Evolutionary conservation across 2,113 vertebrate species (phyloP).

Genomic region (Phrynosoma platyrhinos): DNA sequence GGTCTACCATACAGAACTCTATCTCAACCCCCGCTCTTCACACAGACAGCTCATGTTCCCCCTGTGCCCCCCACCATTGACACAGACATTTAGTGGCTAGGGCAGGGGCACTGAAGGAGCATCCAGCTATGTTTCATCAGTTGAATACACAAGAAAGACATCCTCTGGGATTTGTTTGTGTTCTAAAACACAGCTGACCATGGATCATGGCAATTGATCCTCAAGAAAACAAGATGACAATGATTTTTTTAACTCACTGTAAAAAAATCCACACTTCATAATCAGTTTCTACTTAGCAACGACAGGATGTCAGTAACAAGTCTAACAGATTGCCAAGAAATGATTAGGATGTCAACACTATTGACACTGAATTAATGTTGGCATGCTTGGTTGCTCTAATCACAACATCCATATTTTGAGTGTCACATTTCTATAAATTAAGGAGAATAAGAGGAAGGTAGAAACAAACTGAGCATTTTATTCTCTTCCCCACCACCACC

Average conservation of each 20-base stretch:
- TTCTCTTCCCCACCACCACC: not conserved
- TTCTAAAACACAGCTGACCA: conserved; percentile 5
- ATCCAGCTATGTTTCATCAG: no score
- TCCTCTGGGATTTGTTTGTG: not conserved
- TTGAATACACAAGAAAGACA: no score
- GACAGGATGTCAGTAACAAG: conserved; percentile 37
- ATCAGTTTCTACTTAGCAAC: conserved; percentile 45
- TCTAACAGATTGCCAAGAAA: conserved; percentile 45
- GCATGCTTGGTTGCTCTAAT: conserved; percentile 54
- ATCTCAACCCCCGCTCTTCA: no score
- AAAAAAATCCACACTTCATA: conserved; percentile 5
- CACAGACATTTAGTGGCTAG: no score
- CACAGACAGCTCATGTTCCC: no score
- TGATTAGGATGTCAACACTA: conserved; percentile 25
- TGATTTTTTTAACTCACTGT: conserved; percentile 16
- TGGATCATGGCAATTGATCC: not conserved
- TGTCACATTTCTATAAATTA: conserved; percentile 58
- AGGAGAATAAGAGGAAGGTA: not conserved
- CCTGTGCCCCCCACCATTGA: no score
- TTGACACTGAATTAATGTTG: conserved; percentile 46
- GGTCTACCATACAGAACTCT: no score
- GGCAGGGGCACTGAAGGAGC: no score
- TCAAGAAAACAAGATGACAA: conserved; percentile 32
- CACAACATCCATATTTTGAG: conserved; percentile 53
- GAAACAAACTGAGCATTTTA: not conserved